Conservation (phyloP, 1,140 invertebrate species). For the Bombyx mandarina region DNA sequence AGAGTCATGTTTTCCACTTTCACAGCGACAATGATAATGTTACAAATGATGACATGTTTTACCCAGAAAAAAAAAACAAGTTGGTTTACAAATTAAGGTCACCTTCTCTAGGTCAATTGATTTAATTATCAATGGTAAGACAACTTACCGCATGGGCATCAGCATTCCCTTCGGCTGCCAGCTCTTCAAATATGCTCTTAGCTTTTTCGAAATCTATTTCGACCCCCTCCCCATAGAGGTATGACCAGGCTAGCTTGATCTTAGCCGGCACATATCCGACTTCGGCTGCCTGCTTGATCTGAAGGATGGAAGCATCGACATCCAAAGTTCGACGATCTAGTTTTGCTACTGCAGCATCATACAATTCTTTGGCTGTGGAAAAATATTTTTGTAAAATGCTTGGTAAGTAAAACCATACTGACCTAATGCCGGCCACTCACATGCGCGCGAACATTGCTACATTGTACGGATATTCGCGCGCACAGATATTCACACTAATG, state of each 20-base stretch:
- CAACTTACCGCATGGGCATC: constrained; percentile 88
- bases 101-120: too few relatives aligned
- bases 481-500: too few relatives aligned
- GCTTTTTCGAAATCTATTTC: constrained; percentile 84
- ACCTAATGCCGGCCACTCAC: too few relatives aligned
- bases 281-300: constrained; percentile 82
- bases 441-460: too few relatives aligned
- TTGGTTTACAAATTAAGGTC: too few relatives aligned
- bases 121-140: too few relatives aligned
- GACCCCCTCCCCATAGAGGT: constrained; percentile 84
- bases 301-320: constrained; percentile 75
- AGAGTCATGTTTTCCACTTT: too few relatives aligned
- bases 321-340: constrained; percentile 77
- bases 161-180: constrained; percentile 83
- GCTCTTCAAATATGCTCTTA: constrained; percentile 81
- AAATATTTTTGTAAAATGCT: constrained; percentile 6
- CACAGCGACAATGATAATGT: too few relatives aligned
- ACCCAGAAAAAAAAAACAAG: too few relatives aligned
- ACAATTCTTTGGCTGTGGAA: constrained; percentile 76
- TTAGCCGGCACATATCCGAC: constrained; percentile 85
- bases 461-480: too few relatives aligned
- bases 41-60: too few relatives aligned
- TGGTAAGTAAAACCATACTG: too few relatives aligned
- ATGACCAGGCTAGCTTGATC: constrained; percentile 88
- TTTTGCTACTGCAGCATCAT: constrained; percentile 75